Evolutionary conservation across 2,113 vertebrate species (phyloP).

Genomic region (Xenus cinereus): DNA sequence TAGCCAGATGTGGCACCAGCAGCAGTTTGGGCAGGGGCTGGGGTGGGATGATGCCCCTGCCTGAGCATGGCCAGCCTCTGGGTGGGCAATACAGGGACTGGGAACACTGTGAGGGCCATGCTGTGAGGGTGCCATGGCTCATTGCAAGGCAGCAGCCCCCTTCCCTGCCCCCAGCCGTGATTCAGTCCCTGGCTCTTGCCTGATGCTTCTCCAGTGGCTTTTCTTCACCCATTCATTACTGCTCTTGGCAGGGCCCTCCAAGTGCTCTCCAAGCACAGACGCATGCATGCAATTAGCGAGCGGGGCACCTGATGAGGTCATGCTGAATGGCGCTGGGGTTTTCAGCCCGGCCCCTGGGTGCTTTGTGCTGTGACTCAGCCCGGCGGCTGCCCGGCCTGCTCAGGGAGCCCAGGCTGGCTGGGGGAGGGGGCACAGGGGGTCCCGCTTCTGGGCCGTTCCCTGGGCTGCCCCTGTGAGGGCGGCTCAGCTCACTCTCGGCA

Average conservation of each 20-base stretch:
- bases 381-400: background rate
- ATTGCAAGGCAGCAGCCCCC: background rate
- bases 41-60: background rate
- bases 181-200: background rate
- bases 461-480: rapidly evolving
- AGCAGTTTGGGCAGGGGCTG: background rate
- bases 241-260: slow-evolving; percentile 1
- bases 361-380: slow-evolving; percentile 38
- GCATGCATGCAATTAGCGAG: background rate
- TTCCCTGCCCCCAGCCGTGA: background rate
- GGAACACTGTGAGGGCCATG: rapidly evolving
- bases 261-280: background rate
- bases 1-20: background rate
- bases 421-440: background rate
- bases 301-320: slow-evolving; percentile 37
- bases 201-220: background rate
- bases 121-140: background rate
- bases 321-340: background rate
- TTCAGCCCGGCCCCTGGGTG: background rate
- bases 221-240: background rate
- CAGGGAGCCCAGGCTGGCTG: background rate
- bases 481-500: background rate
- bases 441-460: background rate
- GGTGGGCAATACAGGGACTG: background rate
- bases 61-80: background rate